Conservation (phyloP, 2,888 invertebrate species). For the Eulithis prunata region DNA sequence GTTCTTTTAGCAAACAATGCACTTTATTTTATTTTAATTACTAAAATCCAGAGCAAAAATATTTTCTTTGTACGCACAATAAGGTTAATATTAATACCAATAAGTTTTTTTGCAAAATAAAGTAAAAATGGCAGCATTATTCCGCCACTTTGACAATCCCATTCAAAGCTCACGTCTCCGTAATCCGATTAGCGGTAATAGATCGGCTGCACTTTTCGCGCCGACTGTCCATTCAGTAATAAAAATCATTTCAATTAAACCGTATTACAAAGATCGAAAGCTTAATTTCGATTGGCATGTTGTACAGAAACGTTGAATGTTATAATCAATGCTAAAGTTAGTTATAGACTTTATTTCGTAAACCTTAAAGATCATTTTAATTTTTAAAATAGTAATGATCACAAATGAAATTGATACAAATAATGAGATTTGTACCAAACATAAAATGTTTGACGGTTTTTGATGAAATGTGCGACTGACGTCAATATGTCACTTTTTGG, state of each 20-base stretch:
- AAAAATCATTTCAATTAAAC: background rate
- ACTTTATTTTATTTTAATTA: background rate
- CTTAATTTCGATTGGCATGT: background rate
- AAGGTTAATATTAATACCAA: too few species aligned
- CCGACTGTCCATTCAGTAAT: conserved; percentile 40
- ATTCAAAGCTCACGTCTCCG: conserved; percentile 66
- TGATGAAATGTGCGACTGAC: conserved; percentile 41
- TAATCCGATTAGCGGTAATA: conserved; percentile 78
- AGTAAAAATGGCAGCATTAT: conserved; percentile 32
- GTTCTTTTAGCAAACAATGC: too few species aligned
- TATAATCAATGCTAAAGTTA: background rate
- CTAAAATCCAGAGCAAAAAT: background rate
- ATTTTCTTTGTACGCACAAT: background rate
- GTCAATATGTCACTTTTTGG: conserved; percentile 37
- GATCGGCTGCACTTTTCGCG: conserved; percentile 68
- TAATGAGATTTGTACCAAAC: conserved; percentile 54
- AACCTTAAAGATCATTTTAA: conserved; percentile 27
- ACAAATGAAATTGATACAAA: conserved; percentile 56
- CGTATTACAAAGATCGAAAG: background rate
- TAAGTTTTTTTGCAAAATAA: background rate
- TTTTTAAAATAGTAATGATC: conserved; percentile 42
- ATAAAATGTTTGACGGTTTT: conserved; percentile 50
- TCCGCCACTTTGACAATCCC: conserved; percentile 46
- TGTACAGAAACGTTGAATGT: background rate
- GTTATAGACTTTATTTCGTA: conserved; percentile 10